Percentiles rank a stretch among this genome's conserved stretches.
Evolutionary conservation across 1,140 invertebrate species (phyloP).

Genomic region (Rhyacophila brunnea): DNA sequence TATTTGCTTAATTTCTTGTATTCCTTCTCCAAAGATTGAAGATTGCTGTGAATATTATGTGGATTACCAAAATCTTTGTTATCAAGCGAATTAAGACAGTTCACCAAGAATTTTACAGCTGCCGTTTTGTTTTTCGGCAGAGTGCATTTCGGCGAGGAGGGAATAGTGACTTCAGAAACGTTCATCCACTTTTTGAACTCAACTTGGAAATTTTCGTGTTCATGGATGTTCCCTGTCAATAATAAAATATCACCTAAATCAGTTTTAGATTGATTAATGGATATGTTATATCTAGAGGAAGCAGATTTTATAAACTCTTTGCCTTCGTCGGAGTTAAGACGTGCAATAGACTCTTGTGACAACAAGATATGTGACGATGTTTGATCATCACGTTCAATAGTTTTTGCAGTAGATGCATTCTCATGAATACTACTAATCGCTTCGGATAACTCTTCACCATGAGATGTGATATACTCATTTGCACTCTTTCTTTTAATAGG

Average conservation of each 20-base stretch:
- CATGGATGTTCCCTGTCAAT: background rate
- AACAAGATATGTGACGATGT: no score
- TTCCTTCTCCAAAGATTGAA: constrained; percentile 3
- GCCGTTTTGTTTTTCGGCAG: constrained; percentile 12
- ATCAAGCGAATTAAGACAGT: constrained; percentile 1
- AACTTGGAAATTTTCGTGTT: constrained; percentile 11
- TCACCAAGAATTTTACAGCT: constrained; percentile 1
- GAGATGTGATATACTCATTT: no score
- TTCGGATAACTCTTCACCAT: no score
- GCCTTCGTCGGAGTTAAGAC: background rate
- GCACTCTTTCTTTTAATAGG: no score
- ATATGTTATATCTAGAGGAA: constrained; percentile 4
- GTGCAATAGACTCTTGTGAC: no score
- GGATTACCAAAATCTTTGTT: constrained; percentile 15
- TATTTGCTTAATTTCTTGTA: background rate
- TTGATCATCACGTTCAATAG: no score
- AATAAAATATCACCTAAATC: constrained; percentile 1
- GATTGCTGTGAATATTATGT: background rate
- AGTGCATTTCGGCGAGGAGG: background rate
- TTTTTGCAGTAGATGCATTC: no score
- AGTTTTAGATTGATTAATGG: constrained; percentile 1
- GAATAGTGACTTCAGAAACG: background rate
- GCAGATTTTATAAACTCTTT: constrained; percentile 6
- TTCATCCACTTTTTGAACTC: constrained; percentile 17
- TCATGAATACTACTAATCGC: no score